phyloP scores from a whole-genome alignment of 2,113 vertebrate genomes.

The Hemiscyllium ocellatum region DNA sequence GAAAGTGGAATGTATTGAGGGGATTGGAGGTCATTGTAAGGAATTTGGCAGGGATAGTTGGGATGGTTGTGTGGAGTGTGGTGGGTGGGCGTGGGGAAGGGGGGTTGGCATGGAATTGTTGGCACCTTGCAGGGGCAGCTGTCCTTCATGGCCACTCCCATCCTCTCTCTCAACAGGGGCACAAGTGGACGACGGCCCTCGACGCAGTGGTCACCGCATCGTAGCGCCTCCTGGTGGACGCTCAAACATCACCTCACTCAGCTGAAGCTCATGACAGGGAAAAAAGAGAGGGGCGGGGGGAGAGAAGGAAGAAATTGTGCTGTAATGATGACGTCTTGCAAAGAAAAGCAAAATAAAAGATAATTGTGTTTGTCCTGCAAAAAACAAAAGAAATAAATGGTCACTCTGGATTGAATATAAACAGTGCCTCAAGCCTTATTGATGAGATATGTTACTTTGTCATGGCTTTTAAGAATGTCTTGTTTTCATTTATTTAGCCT shows the following conservation, averaged over 20 bases:
- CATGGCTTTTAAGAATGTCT: slow-evolving; percentile 72
- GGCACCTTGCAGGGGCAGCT: background rate
- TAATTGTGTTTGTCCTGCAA: slow-evolving; percentile 44
- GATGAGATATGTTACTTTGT: slow-evolving; percentile 74
- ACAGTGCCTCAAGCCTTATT: slow-evolving; percentile 96
- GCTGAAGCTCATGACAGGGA: slow-evolving; percentile 60
- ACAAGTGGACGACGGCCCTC: slow-evolving; percentile 60
- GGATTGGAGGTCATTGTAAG: background rate
- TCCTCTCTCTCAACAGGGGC: slow-evolving; percentile 53
- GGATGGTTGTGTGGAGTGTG: background rate
- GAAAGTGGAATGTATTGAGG: background rate
- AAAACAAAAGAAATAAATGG: slow-evolving; percentile 44
- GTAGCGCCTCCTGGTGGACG: slow-evolving; percentile 90
- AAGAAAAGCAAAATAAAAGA: slow-evolving; percentile 50
- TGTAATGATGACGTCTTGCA: slow-evolving; percentile 50
- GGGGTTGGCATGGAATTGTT: background rate
- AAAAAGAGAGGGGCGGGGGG: slow-evolving; percentile 42
- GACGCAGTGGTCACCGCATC: slow-evolving; percentile 84
- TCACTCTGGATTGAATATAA: slow-evolving; percentile 57
- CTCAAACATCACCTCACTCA: slow-evolving; percentile 95
- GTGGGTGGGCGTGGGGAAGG: background rate
- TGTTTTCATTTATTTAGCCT: slow-evolving; percentile 71
- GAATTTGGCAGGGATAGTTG: background rate
- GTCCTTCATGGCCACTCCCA: slow-evolving; percentile 41
- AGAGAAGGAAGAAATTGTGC: slow-evolving; percentile 63